Evolutionary conservation across 2,888 invertebrate species (phyloP), one percentile per base, ranked within the genome.

Genomic region (Atrina japonica): DNA sequence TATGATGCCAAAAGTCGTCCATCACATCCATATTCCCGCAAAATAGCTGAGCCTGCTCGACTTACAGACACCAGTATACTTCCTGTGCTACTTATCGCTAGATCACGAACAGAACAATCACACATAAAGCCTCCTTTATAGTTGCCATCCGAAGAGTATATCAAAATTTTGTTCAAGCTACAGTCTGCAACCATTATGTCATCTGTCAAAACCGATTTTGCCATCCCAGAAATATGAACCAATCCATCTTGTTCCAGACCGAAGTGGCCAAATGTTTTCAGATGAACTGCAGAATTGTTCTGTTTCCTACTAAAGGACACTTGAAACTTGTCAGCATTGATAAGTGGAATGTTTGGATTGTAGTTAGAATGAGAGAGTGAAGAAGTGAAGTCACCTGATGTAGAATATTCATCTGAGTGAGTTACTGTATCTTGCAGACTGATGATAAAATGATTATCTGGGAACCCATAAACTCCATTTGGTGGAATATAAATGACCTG

Each of bases 371-470:
- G 41, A 21, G 30, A 56, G 11, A 16, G 23, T 5, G 29, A 30
- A 11, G 14, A 16, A 16, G 25, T 16, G 30, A 64, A 61, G 23
- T 41, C 50, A 21, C 50, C 64, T 23, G 63, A 58, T 23, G 55
- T 25, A 21, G 43, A 52, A n/a, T 40, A 41, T 49, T 63, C 35
- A n/a, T 14, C 43, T 3, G 43, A 27, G n/a, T 35, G 50, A 9
- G 43, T 45, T 2, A 82, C 76, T 3, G 82, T 77, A 23, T 78
- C 78, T 11, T 68, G 63, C 5, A 82, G 68, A 43, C 80, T 76
- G 16, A 75, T 66, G 29, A 82, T 80, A 35, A 82, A 79, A 60
- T 82, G 77, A 52, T 81, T 85, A 73, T 83, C 80, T 3, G 83
- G 84, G 23, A 86, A 82, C n/a, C 69, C 76, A 11, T 64, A 52